Evolutionary conservation across 53 echinoderm and acorn worm species (phyloP), one percentile per base, ranked within the genome.

Genomic region (Hippasteria phrygiana): DNA sequence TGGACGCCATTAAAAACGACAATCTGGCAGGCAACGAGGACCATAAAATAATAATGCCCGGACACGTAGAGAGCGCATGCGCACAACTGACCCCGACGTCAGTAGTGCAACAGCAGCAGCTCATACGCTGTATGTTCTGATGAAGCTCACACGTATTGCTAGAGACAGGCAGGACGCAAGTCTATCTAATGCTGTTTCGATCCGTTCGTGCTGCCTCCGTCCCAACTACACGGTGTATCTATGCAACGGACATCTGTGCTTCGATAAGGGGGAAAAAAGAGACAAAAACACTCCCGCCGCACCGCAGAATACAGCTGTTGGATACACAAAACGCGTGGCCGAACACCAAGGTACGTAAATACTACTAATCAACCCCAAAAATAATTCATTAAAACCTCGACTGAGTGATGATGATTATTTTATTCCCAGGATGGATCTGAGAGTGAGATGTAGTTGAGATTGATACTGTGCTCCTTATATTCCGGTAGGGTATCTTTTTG

Each of bases 211-310:
- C 6, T 13, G 17, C 9, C 33, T 10, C 24, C 56, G 28, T 59
- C 6, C 31, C 5, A 18, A 75, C 14, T 54, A 56, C 40, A 78
- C 66, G 31, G 67, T 82, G 82, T 82, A 63, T 66, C 82, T 39
- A 82, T 66, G 82, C 82, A 82, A 82, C 82, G 32, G 43, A 46
- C 82, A 82, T 82, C 82, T 82, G 82, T 82, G 66, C 45, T 45
- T 82, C 32, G 50, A 5, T 29, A 65, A 24, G 40, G 35, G 31
- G 27, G 73, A 73, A 2, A 22, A 42, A 42, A 73, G 24, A 5
- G 22, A 62, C 22, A 41, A 73, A 41, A 17, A 42, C 73, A 73
- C 42, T 73, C 32, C 43, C 43, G 14, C 16, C n/a, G 1, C 6
- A 27, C 20, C 67, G 20, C 11, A 32, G 12, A 2, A 40, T 5